phyloP scores from a whole-genome alignment of 2,797 vertebrate genomes.

The Rhincodon typus region DNA sequence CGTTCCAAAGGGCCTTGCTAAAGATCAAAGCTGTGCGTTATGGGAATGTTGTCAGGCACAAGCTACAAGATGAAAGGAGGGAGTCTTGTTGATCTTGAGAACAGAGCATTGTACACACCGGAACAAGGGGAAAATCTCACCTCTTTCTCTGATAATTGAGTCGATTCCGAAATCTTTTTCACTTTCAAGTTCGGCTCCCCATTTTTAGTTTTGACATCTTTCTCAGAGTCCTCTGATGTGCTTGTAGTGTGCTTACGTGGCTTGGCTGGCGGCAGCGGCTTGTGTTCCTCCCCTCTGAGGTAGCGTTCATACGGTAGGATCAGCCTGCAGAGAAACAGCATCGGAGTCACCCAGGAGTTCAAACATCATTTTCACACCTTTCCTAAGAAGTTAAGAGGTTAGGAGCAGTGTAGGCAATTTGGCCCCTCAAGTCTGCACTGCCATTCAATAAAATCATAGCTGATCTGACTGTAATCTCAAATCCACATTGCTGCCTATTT shows the following conservation, averaged over 20 bases:
- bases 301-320: slow-evolving; percentile 68
- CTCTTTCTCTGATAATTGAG: not conserved
- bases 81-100: not conserved
- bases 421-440: no score
- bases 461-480: no score
- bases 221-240: slow-evolving; percentile 52
- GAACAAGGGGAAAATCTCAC: not conserved
- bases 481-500: no score
- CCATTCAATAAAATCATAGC: no score
- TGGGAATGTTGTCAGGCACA: not conserved
- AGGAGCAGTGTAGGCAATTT: no score
- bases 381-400: no score
- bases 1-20: not conserved
- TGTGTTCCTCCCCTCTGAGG: slow-evolving; percentile 49
- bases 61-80: not conserved
- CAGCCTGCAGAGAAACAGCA: slow-evolving; percentile 50
- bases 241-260: slow-evolving; percentile 36
- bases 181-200: slow-evolving; percentile 50
- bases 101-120: not conserved
- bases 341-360: not conserved
- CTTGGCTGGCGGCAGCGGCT: slow-evolving; percentile 44
- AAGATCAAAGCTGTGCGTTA: not conserved
- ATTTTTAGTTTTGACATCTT: slow-evolving; percentile 45
- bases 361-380: not conserved
- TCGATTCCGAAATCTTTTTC: slow-evolving; percentile 39